These are phyloP conservation scores for Trileptium ribeirensis DNA, from an alignment of 2,888 invertebrate genomes.

Conservation along the genomic window DNA sequence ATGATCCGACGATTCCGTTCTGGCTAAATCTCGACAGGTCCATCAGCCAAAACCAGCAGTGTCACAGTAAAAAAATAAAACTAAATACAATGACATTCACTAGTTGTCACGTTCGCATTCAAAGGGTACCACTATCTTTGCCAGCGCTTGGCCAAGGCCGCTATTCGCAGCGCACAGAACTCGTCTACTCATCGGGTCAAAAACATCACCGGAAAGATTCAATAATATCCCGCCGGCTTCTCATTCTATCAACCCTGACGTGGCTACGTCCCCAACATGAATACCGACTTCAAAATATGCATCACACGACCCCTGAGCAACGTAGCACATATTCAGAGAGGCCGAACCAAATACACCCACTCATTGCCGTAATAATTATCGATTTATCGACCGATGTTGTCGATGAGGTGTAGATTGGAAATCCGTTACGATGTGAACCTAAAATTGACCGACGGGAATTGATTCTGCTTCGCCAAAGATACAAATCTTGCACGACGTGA, in stretches of 20 bases:
- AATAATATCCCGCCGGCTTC: conserved; percentile 88
- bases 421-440: conserved; percentile 10
- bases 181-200: conserved; percentile 73
- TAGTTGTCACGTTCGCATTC: background rate
- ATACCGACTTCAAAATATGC: conserved; percentile 78
- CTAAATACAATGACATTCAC: too few species aligned
- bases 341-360: conserved; percentile 68
- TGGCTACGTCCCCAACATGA: conserved; percentile 83
- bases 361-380: background rate
- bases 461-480: too few species aligned
- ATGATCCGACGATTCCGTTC: too few species aligned
- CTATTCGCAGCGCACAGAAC: conserved; percentile 69
- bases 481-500: too few species aligned
- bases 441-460: background rate
- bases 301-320: conserved; percentile 68
- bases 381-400: conserved; percentile 16
- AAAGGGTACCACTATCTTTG: background rate
- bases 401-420: conserved; percentile 41
- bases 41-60: too few species aligned
- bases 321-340: conserved; percentile 85
- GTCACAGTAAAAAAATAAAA: too few species aligned
- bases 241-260: conserved; percentile 74
- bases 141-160: conserved; percentile 65
- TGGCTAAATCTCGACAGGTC: too few species aligned
- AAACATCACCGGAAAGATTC: conserved; percentile 72